Conservation (phyloP, 1,140 invertebrate species). For the Drosophila chauvacae region DNA sequence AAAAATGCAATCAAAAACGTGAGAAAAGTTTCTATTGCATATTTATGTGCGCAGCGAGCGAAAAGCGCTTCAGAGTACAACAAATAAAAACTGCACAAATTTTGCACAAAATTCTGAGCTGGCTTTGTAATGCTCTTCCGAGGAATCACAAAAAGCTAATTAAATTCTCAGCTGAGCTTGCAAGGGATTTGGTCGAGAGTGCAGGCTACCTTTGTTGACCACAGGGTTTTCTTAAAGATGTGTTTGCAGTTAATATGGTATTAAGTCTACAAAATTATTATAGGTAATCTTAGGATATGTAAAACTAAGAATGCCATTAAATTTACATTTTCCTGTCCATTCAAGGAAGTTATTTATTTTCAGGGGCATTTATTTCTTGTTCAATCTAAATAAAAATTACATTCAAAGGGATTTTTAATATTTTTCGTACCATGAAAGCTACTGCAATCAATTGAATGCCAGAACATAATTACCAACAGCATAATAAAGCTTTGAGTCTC, state of each 20-base stretch:
- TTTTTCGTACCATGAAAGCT: not conserved
- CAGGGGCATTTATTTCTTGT: not conserved
- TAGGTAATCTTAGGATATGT: too few species aligned
- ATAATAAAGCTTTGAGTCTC: conserved; percentile 14
- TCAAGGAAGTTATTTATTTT: not conserved
- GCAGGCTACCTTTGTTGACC: not conserved
- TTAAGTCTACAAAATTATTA: too few species aligned
- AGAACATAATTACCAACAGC: conserved; percentile 23
- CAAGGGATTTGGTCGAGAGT: not conserved
- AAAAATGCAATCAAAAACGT: conserved; percentile 82
- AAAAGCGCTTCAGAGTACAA: conserved; percentile 20
- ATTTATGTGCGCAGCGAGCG: conserved; percentile 69
- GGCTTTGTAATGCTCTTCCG: conserved; percentile 47
- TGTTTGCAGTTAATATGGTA: too few species aligned
- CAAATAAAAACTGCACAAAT: conserved; percentile 31
- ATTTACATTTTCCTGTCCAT: not conserved
- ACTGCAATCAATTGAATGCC: conserved; percentile 1
- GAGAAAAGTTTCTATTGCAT: conserved; percentile 83
- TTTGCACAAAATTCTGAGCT: not conserved
- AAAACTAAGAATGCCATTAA: not conserved
- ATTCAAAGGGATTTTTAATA: not conserved
- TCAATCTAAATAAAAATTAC: not conserved
- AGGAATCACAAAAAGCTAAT: conserved; percentile 9
- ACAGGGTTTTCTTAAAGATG: not conserved
- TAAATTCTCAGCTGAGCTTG: not conserved